phyloP scores from a whole-genome alignment of 2,113 vertebrate genomes.

The Petromus typicus region DNA sequence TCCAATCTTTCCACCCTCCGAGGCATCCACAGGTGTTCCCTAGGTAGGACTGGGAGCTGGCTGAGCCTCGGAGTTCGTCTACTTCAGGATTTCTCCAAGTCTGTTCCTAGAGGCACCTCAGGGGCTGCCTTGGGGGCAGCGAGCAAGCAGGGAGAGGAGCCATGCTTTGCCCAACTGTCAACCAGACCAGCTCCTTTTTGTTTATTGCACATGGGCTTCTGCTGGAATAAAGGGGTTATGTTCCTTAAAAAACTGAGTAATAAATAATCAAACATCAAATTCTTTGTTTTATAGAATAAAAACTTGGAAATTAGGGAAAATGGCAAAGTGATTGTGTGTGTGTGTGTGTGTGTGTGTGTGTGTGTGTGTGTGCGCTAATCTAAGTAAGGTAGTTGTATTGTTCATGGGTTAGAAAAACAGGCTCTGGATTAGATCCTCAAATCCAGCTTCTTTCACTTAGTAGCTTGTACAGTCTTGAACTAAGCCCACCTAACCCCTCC shows the following conservation, averaged over 20 bases:
- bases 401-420: background rate
- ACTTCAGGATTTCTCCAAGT: background rate
- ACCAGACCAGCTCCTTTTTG: background rate
- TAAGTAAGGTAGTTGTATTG: background rate
- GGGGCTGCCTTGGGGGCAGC: background rate
- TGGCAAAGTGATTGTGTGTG: background rate
- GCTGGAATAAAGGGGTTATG: background rate
- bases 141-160: fast-evolving
- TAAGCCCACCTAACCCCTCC: background rate
- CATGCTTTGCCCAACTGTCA: background rate
- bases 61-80: background rate
- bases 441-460: background rate
- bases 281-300: conserved; percentile 1
- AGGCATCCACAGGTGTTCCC: background rate
- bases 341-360: background rate
- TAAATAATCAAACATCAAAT: background rate
- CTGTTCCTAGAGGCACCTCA: background rate
- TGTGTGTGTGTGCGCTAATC: background rate
- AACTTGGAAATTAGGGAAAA: background rate
- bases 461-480: background rate
- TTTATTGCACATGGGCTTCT: background rate
- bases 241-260: background rate
- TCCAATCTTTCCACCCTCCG: background rate
- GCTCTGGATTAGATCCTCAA: background rate
- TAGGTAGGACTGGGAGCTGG: background rate